phyloP scores from a whole-genome alignment of 2,797 vertebrate genomes.

The Sebastes ruberrimus region DNA sequence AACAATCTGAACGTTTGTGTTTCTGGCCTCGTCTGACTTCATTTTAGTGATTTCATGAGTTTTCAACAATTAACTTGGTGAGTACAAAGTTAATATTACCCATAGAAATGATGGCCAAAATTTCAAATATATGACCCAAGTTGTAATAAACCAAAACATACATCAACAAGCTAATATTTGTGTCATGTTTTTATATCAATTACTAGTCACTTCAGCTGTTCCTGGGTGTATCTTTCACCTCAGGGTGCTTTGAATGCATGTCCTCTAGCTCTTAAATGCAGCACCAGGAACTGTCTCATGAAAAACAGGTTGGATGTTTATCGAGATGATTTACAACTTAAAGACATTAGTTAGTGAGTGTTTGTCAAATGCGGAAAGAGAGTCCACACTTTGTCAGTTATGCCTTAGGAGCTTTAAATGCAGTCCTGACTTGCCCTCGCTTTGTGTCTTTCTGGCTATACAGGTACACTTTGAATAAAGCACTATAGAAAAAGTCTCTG shows the following conservation, averaged over 20 bases:
- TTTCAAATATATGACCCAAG: neutral
- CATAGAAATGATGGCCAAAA: neutral
- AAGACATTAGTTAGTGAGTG: slow-evolving; percentile 1
- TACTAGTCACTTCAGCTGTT: too few relatives aligned
- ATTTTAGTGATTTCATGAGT: too few relatives aligned
- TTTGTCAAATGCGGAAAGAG: slow-evolving; percentile 24
- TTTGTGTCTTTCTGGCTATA: slow-evolving; percentile 27
- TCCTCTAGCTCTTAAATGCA: neutral
- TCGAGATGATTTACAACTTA: slow-evolving; percentile 18
- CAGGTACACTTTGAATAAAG: slow-evolving; percentile 37
- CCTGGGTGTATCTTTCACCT: neutral
- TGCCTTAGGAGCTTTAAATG: slow-evolving; percentile 51
- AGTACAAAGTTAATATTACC: neutral
- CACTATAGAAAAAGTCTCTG: slow-evolving; percentile 23
- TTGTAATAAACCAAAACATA: neutral
- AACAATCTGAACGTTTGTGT: too few relatives aligned
- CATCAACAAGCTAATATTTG: too few relatives aligned
- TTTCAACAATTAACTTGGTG: neutral
- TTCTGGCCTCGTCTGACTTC: too few relatives aligned
- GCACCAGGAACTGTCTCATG: neutral
- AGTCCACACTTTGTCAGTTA: slow-evolving; percentile 41
- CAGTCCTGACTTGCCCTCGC: slow-evolving; percentile 49
- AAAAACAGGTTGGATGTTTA: neutral
- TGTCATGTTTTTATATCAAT: too few relatives aligned
- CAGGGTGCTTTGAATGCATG: neutral